Evolutionary conservation across 2,113 vertebrate species (phyloP), one percentile per base, ranked within the genome.

Genomic region (Stictonetta naevosa): DNA sequence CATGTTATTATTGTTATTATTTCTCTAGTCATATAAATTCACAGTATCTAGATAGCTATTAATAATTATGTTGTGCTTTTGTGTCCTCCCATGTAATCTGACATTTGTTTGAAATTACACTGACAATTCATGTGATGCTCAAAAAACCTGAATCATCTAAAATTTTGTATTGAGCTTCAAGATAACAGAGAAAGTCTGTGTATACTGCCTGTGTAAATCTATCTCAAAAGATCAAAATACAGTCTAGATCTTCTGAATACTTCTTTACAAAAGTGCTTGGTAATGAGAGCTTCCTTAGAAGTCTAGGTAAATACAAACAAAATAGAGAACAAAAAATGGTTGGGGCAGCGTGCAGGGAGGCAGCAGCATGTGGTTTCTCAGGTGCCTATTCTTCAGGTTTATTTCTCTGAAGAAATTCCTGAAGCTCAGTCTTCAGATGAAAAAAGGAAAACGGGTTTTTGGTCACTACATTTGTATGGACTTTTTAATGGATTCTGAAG

Each of bases 61-160:
- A 46, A 90, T 33, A 86, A 66, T 64, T 64, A 34, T 22, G 3
- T 9, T 38, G 10, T 67, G 28, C 1, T 56, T 95, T 75, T 2
- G 0, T 36, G 42, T 36, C 29, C 4, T 79, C 4, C 14, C 14
- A 42, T 21, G 8, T 25, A 60, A 48, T 42, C 0, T 0, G 59
- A 15, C 18, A 29, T 3, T 60, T 52, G 3, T 67, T 82, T 79
- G 72, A 20, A 76, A 50, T 79, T 85, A 52, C 46, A 92, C 25
- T 86, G 67, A 83, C 25, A 85, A 76, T 1, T n/a, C 58, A 55
- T 23, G 26, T 76, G 19, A 53, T 31, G 10, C 25, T 83, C 17
- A 56, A 11, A 79, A 56, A 56, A 56, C 59, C 3, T 1, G 6
- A 67, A 59, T 55, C 50, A 28, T 55, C 33, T 29, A 34, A 25